Evolutionary conservation across 2,888 invertebrate species (phyloP).

Genomic region (Chymomyza caudatula): DNA sequence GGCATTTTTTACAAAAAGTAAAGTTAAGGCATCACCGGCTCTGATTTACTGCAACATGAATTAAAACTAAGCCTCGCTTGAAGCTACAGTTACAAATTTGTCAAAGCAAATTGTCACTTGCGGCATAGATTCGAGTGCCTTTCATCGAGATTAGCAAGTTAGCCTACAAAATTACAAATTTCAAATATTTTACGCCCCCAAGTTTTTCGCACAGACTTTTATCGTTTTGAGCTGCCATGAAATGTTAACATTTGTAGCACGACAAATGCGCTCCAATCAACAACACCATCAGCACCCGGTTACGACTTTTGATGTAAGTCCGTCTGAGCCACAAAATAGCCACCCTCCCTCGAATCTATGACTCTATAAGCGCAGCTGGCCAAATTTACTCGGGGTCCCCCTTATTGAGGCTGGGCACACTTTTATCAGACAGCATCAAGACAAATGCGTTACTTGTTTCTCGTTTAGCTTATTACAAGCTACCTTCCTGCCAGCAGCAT

Average conservation of each 20-base stretch:
- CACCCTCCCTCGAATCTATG: slow-evolving; percentile 18
- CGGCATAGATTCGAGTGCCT: background rate
- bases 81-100: too few species aligned
- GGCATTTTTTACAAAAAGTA: too few species aligned
- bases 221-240: slow-evolving; percentile 17
- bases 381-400: slow-evolving; percentile 1
- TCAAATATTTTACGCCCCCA: slow-evolving; percentile 4
- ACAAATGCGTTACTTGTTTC: slow-evolving; percentile 73
- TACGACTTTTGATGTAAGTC: slow-evolving; percentile 63
- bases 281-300: slow-evolving; percentile 67
- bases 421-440: slow-evolving; percentile 71
- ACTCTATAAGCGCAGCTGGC: slow-evolving; percentile 51
- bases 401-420: slow-evolving; percentile 7
- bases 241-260: slow-evolving; percentile 64
- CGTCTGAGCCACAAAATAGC: background rate
- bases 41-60: too few species aligned
- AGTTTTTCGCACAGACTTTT: background rate
- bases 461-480: slow-evolving; percentile 71
- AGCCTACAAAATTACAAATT: slow-evolving; percentile 30
- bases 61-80: too few species aligned
- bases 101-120: too few species aligned
- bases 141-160: background rate
- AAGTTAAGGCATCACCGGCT: too few species aligned
- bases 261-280: slow-evolving; percentile 62
- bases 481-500: slow-evolving; percentile 53